A percentile compares a stretch with the other conserved stretches of the same genome.
These are phyloP conservation scores for Ailurus styani DNA, from an alignment of 2,113 vertebrate species.

Conservation along the genomic window DNA sequence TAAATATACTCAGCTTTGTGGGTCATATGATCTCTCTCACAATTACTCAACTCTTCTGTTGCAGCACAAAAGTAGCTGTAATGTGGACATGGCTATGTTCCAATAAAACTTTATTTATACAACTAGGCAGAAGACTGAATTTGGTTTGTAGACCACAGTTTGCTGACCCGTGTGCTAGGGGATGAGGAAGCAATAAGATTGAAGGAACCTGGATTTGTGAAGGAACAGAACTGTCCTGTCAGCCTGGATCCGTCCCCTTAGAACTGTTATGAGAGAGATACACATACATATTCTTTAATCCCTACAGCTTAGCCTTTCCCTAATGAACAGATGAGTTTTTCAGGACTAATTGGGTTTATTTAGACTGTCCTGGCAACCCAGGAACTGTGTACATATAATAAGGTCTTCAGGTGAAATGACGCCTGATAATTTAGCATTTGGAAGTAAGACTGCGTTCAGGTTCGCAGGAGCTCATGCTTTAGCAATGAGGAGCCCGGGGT, in stretches of 20 bases:
- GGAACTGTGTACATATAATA: background rate
- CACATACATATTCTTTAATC: background rate
- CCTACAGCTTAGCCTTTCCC: background rate
- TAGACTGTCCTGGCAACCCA: background rate
- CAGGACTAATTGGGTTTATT: background rate
- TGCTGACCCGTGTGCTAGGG: background rate
- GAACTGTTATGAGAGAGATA: background rate
- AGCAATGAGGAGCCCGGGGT: background rate
- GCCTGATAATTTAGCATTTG: background rate
- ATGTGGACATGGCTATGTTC: background rate
- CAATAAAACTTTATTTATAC: conserved; percentile 17
- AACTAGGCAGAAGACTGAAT: background rate
- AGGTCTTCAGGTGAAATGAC: background rate
- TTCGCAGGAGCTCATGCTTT: background rate
- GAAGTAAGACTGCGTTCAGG: background rate
- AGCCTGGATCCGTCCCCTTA: background rate
- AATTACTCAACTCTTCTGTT: background rate
- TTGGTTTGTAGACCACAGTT: background rate
- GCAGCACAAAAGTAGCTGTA: background rate
- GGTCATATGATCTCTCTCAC: background rate
- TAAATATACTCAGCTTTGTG: background rate
- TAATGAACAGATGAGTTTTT: background rate
- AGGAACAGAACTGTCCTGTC: background rate
- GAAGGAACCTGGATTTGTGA: background rate
- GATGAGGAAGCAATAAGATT: background rate